Evolutionary conservation across 1,140 invertebrate genomes (phyloP), one percentile per base, ranked within the genome.

Genomic region (Mizuhopecten yessoensis): DNA sequence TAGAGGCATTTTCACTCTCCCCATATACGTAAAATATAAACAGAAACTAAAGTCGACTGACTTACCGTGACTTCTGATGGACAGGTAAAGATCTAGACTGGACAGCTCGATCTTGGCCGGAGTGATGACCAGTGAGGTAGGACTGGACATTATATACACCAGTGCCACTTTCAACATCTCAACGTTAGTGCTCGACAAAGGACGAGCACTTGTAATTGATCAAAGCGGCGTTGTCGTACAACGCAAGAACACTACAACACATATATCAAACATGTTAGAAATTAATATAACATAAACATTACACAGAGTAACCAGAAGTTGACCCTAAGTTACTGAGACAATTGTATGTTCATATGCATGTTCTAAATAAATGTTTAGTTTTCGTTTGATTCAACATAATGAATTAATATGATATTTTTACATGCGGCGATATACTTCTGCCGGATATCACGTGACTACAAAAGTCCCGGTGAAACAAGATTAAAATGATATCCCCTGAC

Each of bases 91-190:
- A n/a, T n/a, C n/a, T n/a, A n/a, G 23, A 75, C 57, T 75, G 57
- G 23, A 29, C 23, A 75, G 11, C 57, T 29, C n/a, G 57, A 75
- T 29, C 57, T 29, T 75, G 23, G 57, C 23, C 57, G 57, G 57
- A 75, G 57, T 75, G 57, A 11, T 75, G 57, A 75, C n/a, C 23
- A 11, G 57, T 5, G 11, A 5, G 17, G 17, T 17, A 5, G 29
- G 57, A 75, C 57, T 75, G 57, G 57, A 75, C 57, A 75, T 75
- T 75, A 29, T 29, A 75, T 75, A 75, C 57, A 75, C 23, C 23
- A 75, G 23, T 29, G 57, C 23, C 0, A 75, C 10, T 45, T 45
- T 45, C 17, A 20, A 45, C 42, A 45, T 39, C 36, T 39, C 13
- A 7, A 7, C n/a, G 5, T 39, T 39, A 7, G 42, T 15, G 57